Percentiles rank a stretch among this genome's conserved stretches.
These are phyloP conservation scores for Geopemphigus sp. DNA, from an alignment of 1,140 invertebrate species.

Conservation along the genomic window DNA sequence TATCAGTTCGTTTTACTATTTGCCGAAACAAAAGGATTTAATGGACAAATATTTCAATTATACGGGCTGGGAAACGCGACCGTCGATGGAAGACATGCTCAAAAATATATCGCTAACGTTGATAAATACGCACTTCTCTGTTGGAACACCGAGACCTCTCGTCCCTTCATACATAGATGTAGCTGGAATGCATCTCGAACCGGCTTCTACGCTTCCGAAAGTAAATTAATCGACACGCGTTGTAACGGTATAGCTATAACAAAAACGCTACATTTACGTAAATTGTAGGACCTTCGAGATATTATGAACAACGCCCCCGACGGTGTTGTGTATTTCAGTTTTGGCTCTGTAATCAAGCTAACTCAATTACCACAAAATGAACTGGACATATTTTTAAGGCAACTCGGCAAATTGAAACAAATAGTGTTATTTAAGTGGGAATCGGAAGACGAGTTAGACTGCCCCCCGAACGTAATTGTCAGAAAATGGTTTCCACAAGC, in stretches of 20 bases:
- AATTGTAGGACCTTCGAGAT: slow-evolving; percentile 34
- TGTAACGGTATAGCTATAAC: too few relatives aligned
- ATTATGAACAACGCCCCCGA: slow-evolving; percentile 52
- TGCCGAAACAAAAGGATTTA: slow-evolving; percentile 19
- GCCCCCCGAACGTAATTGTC: slow-evolving; percentile 64
- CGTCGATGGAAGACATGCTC: slow-evolving; percentile 54
- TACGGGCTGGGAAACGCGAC: slow-evolving; percentile 48
- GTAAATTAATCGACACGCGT: not conserved
- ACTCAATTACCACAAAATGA: slow-evolving; percentile 16
- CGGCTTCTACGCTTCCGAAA: slow-evolving; percentile 53
- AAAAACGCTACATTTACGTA: not conserved
- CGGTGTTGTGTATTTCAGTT: slow-evolving; percentile 53
- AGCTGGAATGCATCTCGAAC: slow-evolving; percentile 61
- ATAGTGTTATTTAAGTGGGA: slow-evolving; percentile 73
- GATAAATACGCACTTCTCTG: slow-evolving; percentile 53
- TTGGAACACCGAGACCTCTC: slow-evolving; percentile 55
- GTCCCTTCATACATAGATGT: slow-evolving; percentile 61
- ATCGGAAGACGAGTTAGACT: slow-evolving; percentile 58
- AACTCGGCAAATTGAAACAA: slow-evolving; percentile 52
- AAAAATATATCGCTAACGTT: slow-evolving; percentile 53
- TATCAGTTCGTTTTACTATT: slow-evolving; percentile 19
- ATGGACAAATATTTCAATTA: slow-evolving; percentile 48
- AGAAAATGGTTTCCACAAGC: slow-evolving; percentile 69
- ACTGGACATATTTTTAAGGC: slow-evolving; percentile 2
- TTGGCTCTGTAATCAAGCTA: slow-evolving; percentile 51